phyloP scores from a whole-genome alignment of 2,113 vertebrate species.

The Narcine bancroftii region DNA sequence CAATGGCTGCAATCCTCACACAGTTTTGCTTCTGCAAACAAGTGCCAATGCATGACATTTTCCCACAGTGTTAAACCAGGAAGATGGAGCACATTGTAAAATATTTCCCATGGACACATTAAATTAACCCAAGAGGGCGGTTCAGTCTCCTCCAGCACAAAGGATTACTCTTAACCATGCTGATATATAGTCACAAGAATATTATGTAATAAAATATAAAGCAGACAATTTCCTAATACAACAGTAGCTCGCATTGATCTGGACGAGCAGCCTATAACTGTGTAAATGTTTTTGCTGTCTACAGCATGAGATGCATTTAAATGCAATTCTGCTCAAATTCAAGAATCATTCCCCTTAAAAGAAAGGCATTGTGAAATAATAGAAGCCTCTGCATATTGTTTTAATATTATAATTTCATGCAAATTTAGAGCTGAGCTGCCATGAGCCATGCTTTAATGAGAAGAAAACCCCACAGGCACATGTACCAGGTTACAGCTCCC shows the following conservation, averaged over 20 bases:
- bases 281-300: not conserved
- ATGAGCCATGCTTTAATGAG: not conserved
- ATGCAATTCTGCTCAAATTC: not conserved
- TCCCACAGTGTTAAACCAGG: not conserved
- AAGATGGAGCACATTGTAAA: not conserved
- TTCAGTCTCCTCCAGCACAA: slow-evolving; percentile 6
- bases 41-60: not conserved
- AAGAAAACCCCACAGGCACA: not conserved
- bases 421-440: not conserved
- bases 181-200: not conserved
- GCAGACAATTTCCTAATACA: not conserved
- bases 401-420: not conserved
- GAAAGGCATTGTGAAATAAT: not conserved
- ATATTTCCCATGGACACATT: not conserved
- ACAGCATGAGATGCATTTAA: not conserved
- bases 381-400: not conserved
- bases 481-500: not conserved
- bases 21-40: not conserved
- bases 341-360: not conserved
- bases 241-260: not conserved
- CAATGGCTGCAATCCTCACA: too few species aligned
- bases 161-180: not conserved
- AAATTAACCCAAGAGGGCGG: not conserved
- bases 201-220: not conserved
- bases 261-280: not conserved